Conservation (phyloP, 1,140 invertebrate genomes). For the Bombus huntii region DNA sequence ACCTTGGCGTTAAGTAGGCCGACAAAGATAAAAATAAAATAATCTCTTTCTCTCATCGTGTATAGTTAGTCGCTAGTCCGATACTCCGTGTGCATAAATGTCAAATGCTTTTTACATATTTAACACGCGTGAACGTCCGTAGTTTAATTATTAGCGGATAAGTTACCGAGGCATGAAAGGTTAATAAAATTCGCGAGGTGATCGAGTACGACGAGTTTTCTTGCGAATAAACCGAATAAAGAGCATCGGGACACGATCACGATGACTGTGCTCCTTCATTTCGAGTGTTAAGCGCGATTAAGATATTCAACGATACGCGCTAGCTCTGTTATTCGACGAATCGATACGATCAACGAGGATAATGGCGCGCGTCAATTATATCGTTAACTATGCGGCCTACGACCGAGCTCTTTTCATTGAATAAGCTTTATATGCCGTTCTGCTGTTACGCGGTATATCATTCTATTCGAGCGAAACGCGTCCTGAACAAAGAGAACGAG, state of each 20-base stretch:
- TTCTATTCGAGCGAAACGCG: background rate
- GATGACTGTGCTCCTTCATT: constrained; percentile 26
- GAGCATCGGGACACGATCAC: constrained; percentile 27
- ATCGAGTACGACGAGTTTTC: background rate
- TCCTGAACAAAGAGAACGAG: background rate
- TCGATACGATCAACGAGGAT: constrained; percentile 37
- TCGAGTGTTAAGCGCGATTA: constrained; percentile 35
- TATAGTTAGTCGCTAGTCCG: background rate
- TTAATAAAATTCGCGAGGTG: constrained; percentile 4
- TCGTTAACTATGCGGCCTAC: constrained; percentile 27
- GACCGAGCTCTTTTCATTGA: background rate
- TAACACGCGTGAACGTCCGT: background rate
- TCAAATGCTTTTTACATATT: background rate
- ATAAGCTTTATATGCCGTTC: background rate
- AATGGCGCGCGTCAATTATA: constrained; percentile 52
- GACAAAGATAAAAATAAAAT: background rate
- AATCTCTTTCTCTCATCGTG: background rate
- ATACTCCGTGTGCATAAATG: background rate
- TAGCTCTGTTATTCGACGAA: constrained; percentile 48
- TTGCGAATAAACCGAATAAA: background rate
- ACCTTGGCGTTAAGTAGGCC: background rate
- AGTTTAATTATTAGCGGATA: background rate
- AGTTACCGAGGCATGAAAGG: background rate
- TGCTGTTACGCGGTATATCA: background rate
- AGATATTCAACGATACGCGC: constrained; percentile 45